These are phyloP conservation scores for Eilema griseolum DNA, from an alignment of 2,888 invertebrate species.

Conservation along the genomic window DNA sequence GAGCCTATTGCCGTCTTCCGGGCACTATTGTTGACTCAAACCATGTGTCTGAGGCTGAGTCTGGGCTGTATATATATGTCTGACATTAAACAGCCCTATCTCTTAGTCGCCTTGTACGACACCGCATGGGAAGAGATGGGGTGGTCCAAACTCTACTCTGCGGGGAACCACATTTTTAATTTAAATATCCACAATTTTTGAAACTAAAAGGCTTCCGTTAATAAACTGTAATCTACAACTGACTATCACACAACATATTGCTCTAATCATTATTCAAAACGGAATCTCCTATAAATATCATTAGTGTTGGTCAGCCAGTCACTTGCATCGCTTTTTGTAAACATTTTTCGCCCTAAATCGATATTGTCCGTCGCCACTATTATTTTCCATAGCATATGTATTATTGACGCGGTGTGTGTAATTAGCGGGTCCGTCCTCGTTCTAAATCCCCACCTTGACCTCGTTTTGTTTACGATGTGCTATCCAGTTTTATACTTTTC, in stretches of 20 bases:
- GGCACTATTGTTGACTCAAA: too few species aligned
- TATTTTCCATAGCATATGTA: conserved; percentile 61
- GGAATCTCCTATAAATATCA: neutral
- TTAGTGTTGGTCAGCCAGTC: neutral
- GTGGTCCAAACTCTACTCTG: too few species aligned
- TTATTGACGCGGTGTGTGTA: conserved; percentile 72
- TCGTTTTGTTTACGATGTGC: conserved; percentile 78
- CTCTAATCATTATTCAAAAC: neutral
- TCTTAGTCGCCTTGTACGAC: too few species aligned
- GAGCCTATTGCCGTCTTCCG: too few species aligned
- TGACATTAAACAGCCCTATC: too few species aligned
- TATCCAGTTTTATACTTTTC: conserved; percentile 74
- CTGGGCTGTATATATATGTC: too few species aligned
- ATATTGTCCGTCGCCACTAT: conserved; percentile 54
- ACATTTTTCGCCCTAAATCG: conserved; percentile 45
- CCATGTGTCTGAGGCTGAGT: too few species aligned
- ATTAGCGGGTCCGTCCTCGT: conserved; percentile 80
- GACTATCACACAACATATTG: neutral
- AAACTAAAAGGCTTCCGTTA: too few species aligned
- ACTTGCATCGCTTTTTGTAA: neutral
- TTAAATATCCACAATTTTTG: too few species aligned
- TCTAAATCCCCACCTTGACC: conserved; percentile 82
- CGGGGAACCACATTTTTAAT: too few species aligned
- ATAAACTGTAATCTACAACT: too few species aligned
- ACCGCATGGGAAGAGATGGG: too few species aligned